These are phyloP conservation scores for Cyprinus carpio DNA, from an alignment of 2,113 vertebrate species.

Conservation along the genomic window DNA sequence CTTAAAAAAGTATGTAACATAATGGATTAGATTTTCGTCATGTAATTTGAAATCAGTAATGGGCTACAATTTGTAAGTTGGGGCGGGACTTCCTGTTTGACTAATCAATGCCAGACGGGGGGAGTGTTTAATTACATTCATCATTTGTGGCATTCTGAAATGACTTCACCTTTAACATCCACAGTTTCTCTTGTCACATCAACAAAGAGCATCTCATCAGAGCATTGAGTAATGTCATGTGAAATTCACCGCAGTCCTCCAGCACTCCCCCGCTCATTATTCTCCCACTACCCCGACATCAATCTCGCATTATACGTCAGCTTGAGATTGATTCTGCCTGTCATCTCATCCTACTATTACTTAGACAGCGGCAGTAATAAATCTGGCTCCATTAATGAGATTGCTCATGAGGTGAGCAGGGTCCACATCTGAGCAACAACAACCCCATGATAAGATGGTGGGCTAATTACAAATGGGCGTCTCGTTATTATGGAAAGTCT, in stretches of 20 bases:
- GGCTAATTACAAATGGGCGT: slow-evolving; percentile 35
- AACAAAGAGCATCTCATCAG: slow-evolving; percentile 41
- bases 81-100: background rate
- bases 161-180: slow-evolving; percentile 26
- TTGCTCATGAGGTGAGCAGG: slow-evolving; percentile 31
- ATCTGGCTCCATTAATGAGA: slow-evolving; percentile 56
- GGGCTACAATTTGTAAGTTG: background rate
- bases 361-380: slow-evolving; percentile 33
- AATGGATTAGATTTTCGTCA: no score
- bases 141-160: slow-evolving; percentile 6
- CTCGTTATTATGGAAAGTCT: background rate
- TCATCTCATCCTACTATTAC: slow-evolving; percentile 48
- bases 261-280: slow-evolving; percentile 49
- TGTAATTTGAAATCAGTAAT: no score
- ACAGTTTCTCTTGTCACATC: slow-evolving; percentile 47
- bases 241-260: slow-evolving; percentile 15
- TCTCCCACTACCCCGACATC: slow-evolving; percentile 41
- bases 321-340: slow-evolving; percentile 45
- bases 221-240: slow-evolving; percentile 43
- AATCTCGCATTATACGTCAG: slow-evolving; percentile 53
- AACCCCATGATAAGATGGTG: background rate
- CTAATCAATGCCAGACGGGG: slow-evolving; percentile 5
- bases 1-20: no score
- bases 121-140: slow-evolving; percentile 11
- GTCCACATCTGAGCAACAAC: slow-evolving; percentile 7